Base-by-base conservation (phyloP, 2,888 invertebrate species). In the Mythimna loreyi region DNA sequence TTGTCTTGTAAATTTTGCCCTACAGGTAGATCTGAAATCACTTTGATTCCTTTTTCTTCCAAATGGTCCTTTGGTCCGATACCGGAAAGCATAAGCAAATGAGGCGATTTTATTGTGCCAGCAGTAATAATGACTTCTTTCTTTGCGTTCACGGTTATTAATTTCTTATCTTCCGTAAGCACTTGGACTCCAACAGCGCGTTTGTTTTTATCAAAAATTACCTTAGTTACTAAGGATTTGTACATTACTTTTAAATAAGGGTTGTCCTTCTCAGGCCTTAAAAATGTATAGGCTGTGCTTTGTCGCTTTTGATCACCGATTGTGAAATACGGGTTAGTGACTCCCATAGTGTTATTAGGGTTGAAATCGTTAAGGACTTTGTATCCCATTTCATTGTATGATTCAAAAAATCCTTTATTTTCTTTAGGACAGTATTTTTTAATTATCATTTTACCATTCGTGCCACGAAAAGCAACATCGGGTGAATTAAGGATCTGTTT, bases 1-100 rank as follows among this genome's bases (percentile, higher is more conserved):
- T 96, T 94, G 69, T 96, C 96, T 71, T 95, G 93, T 1, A 96
- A 87, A 73, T 94, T 95, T 47, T 89, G 71, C 0, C 96, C 96
- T 0, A 96, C 96, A 0, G 93, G 90, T 4, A 92, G 83, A 72
- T 96, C 91, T 43, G 88, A 79, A 11, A 94, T 59, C 0, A 93
- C 86, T 0, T 86, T 21, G 33, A 96, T 94, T 3, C 87, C 85
- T 2, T 91, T 82, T 3, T 82, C 77, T 9, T 82, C 58, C 0
- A 96, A 80, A 50, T 95, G 91, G 0, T 88, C 67, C 50, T 76
- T 84, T 0, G 96, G 96, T 2, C 96, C 96, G 1, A 96, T 85
- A 0, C 96, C 96, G 0, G 96, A 96, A 0, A 96, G 82, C 91
- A 96, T 93, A 0, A 96, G 84, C 0, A 96, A 81, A 66, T 96